These are phyloP conservation scores for Echinometra lucunter DNA, from an alignment of 53 echinoderm and acorn worm species.

Conservation along the genomic window DNA sequence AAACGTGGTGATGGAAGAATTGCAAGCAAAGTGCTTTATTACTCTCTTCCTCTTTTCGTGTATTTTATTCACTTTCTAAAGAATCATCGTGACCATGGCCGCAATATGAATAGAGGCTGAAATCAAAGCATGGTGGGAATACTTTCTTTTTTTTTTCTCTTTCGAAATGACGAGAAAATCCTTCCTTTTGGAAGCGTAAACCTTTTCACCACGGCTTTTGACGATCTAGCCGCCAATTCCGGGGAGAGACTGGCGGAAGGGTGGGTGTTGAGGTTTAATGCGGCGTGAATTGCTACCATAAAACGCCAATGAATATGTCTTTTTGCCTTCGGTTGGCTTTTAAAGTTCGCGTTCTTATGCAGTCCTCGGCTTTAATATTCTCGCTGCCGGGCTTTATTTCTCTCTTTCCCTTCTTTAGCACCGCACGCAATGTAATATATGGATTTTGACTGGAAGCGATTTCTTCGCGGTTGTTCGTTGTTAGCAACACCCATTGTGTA, in stretches of 20 bases:
- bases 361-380: conserved; percentile 25
- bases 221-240: not conserved
- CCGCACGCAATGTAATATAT: not conserved
- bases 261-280: conserved; percentile 29
- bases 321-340: conserved; percentile 21
- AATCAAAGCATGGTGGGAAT: not conserved
- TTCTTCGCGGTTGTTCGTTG: conserved; percentile 6
- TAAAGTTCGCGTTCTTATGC: conserved; percentile 27
- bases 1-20: not conserved
- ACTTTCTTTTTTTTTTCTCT: not conserved
- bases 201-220: not conserved
- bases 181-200: not conserved
- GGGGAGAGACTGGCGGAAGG: not conserved
- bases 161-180: not conserved
- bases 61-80: not conserved
- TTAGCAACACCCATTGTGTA: conserved; percentile 30
- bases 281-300: conserved; percentile 48
- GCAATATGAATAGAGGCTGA: not conserved
- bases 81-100: not conserved
- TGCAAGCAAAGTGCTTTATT: not conserved
- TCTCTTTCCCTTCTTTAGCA: not conserved
- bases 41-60: not conserved
- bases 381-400: not conserved
- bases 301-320: conserved; percentile 33
- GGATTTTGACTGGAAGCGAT: conserved; percentile 21